A percentile compares a stretch with the other conserved stretches of the same genome.
These are phyloP conservation scores for Hippocampus guttulatus DNA, from an alignment of 2,113 vertebrate genomes.

Conservation along the genomic window DNA sequence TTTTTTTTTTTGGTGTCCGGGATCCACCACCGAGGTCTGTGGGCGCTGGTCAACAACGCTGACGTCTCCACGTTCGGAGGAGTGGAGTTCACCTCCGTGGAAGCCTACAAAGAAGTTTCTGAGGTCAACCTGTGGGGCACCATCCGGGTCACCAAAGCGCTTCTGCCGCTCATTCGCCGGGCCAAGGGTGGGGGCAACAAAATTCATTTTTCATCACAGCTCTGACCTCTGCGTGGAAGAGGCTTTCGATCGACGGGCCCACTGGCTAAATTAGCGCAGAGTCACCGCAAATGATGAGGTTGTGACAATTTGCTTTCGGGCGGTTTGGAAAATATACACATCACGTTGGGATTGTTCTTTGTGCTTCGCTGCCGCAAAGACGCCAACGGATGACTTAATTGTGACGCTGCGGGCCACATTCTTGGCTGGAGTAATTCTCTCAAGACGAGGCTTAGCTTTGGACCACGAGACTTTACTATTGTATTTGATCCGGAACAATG, in stretches of 20 bases:
- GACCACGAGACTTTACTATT: conserved; percentile 1
- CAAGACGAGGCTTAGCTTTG: conserved; percentile 6
- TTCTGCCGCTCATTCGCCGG: conserved; percentile 79
- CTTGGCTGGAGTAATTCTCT: background rate
- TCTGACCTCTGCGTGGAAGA: conserved; percentile 13
- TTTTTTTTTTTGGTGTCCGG: background rate
- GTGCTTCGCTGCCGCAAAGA: background rate
- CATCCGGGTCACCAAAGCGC: conserved; percentile 82
- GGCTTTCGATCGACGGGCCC: background rate
- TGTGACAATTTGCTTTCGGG: background rate
- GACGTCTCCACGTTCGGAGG: conserved; percentile 80
- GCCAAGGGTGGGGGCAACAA: conserved; percentile 72
- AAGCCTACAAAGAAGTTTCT: conserved; percentile 78
- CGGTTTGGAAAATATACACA: background rate
- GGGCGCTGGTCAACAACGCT: conserved; percentile 86
- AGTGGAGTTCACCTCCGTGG: conserved; percentile 82
- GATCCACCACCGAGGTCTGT: conserved; percentile 72
- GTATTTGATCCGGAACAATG: background rate
- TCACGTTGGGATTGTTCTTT: background rate
- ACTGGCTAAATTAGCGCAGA: background rate
- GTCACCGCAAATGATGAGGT: background rate
- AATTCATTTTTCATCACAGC: background rate
- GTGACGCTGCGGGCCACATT: background rate
- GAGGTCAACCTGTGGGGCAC: conserved; percentile 87
- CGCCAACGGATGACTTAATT: background rate